Conservation (phyloP, 2,888 invertebrate species). For the Heliconius aoede region DNA sequence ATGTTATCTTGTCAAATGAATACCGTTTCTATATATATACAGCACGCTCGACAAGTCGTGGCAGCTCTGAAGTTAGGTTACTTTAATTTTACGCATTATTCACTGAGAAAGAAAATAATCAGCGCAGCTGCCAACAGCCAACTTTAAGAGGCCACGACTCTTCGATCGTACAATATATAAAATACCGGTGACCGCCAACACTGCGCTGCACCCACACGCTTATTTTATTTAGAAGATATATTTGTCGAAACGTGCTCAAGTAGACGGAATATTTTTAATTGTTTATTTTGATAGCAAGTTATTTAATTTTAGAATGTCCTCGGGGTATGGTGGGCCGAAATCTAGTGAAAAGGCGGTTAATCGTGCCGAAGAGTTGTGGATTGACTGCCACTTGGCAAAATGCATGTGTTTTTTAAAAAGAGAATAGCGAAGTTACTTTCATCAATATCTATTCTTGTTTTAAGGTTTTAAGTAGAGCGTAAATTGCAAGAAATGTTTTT, state of each 20-base stretch:
- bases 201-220: slow-evolving; percentile 11
- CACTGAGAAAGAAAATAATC: too few relatives aligned
- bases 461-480: too few relatives aligned
- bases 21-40: not conserved
- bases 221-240: slow-evolving; percentile 12
- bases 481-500: too few relatives aligned
- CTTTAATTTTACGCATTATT: not conserved
- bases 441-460: too few relatives aligned
- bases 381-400: too few relatives aligned
- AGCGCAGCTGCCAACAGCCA: not conserved
- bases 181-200: slow-evolving; percentile 4
- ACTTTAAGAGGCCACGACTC: not conserved
- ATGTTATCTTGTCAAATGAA: not conserved
- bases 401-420: too few relatives aligned
- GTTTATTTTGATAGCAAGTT: slow-evolving; percentile 5
- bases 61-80: not conserved
- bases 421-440: too few relatives aligned
- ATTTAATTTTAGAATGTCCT: not conserved
- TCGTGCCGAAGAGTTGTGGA: too few relatives aligned
- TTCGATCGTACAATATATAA: not conserved
- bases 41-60: not conserved
- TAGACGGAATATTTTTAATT: slow-evolving; percentile 1
- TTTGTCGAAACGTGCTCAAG: slow-evolving; percentile 6
- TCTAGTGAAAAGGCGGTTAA: too few relatives aligned
- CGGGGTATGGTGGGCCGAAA: not conserved